phyloP scores from a whole-genome alignment of 2,888 invertebrate species.

The Megastigmus dorsalis region DNA sequence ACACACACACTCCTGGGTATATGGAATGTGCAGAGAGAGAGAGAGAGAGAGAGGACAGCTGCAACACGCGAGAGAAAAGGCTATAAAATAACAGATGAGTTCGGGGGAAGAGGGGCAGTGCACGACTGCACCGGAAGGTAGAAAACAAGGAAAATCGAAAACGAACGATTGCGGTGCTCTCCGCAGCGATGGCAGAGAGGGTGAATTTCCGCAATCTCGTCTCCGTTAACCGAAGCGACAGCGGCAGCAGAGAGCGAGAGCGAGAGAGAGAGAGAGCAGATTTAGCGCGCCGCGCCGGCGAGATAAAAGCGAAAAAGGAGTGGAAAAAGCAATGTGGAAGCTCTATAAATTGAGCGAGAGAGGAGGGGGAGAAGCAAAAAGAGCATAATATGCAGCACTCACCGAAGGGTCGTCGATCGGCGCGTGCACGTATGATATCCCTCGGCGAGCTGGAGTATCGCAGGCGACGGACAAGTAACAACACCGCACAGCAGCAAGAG shows the following conservation, averaged over 20 bases:
- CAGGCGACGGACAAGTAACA: too few relatives aligned
- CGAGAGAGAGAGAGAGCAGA: too few relatives aligned
- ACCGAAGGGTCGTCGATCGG: constrained; percentile 22
- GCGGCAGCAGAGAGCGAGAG: too few relatives aligned
- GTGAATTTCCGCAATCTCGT: too few relatives aligned
- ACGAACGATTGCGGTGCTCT: background rate
- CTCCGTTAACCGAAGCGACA: too few relatives aligned
- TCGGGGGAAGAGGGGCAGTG: background rate
- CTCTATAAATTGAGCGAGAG: background rate
- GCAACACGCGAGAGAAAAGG: background rate
- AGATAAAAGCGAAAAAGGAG: background rate
- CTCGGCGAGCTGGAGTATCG: too few relatives aligned
- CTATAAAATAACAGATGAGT: constrained; percentile 29
- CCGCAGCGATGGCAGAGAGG: background rate
- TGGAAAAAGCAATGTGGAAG: too few relatives aligned
- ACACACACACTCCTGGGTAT: too few relatives aligned
- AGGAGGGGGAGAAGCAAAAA: background rate
- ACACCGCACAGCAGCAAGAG: too few relatives aligned
- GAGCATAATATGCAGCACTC: background rate
- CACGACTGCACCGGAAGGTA: background rate
- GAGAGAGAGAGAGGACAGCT: background rate
- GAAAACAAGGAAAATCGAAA: constrained; percentile 2
- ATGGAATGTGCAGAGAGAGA: background rate
- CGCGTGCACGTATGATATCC: background rate
- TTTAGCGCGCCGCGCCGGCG: too few relatives aligned